Evolutionary conservation across 2,113 vertebrate genomes (phyloP).

Genomic region (Boulengeromyrus knoepffleri): DNA sequence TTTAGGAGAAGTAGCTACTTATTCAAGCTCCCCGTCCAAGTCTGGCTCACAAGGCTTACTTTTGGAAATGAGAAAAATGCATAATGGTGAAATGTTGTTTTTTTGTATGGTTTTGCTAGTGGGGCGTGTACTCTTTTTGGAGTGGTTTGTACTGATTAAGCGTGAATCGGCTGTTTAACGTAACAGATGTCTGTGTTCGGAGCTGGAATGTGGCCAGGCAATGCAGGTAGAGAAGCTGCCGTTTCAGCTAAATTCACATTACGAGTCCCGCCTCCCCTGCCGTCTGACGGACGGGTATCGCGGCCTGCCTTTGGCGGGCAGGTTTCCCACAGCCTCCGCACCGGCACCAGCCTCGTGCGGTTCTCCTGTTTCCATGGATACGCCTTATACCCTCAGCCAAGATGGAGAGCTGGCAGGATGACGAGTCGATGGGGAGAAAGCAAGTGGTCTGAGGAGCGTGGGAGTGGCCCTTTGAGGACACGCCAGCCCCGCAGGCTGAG

Average conservation of each 20-base stretch:
- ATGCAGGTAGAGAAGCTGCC: not conserved
- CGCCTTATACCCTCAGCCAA: constrained; percentile 14
- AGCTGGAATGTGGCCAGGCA: not conserved
- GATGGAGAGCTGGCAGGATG: not conserved
- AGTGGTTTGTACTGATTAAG: not conserved
- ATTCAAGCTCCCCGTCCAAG: not conserved
- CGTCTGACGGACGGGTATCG: not conserved
- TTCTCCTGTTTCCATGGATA: constrained; percentile 23
- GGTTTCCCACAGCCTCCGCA: not conserved
- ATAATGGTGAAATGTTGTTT: not conserved
- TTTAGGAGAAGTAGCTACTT: not conserved
- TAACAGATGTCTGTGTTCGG: not conserved
- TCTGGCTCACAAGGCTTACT: not conserved
- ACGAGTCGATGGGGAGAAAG: not conserved
- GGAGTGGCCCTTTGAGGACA: not conserved
- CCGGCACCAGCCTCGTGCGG: not conserved
- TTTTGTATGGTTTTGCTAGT: not conserved
- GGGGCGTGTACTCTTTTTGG: not conserved
- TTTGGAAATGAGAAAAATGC: not conserved
- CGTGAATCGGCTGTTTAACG: not conserved
- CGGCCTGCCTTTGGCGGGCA: not conserved
- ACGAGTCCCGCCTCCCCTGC: not conserved
- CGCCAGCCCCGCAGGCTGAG: not conserved
- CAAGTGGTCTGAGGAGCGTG: not conserved
- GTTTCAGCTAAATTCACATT: not conserved